phyloP scores from a whole-genome alignment of 2,797 vertebrate species.

The Cuculus canorus region DNA sequence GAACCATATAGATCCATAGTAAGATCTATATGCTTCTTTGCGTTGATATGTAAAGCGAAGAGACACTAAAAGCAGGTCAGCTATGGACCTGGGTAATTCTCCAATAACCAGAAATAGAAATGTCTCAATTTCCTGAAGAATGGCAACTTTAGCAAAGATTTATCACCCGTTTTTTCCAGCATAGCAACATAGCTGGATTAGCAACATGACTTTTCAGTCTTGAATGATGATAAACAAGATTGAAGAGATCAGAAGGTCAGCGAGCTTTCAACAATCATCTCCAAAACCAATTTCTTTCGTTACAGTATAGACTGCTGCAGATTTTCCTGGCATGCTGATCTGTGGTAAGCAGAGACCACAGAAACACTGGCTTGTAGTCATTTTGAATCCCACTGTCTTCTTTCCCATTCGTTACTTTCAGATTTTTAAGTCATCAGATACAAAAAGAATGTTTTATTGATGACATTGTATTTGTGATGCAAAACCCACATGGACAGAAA shows the following conservation, averaged over 20 bases:
- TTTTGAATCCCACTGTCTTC: not conserved
- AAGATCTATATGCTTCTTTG: not conserved
- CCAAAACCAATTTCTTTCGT: not conserved
- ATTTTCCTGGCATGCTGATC: not conserved
- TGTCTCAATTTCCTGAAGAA: conserved; percentile 29
- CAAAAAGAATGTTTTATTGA: not conserved
- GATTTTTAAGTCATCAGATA: not conserved
- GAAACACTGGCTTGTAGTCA: not conserved
- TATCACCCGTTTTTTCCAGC: conserved; percentile 48
- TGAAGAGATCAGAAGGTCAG: conserved; percentile 29
- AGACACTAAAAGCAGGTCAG: not conserved
- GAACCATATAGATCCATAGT: not conserved
- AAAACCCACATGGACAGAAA: not conserved
- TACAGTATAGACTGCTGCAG: not conserved
- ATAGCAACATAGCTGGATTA: conserved; percentile 34
- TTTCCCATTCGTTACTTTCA: not conserved
- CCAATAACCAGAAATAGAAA: conserved; percentile 36
- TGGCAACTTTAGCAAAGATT: not conserved
- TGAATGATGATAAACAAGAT: conserved; percentile 26
- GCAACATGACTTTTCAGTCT: conserved; percentile 14
- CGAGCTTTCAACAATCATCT: not conserved
- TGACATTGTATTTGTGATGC: not conserved
- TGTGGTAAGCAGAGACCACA: not conserved
- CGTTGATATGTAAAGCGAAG: not conserved
- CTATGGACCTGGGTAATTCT: conserved; percentile 1